A percentile compares a stretch with the other conserved stretches of the same genome.
phyloP scores from a whole-genome alignment of 53 echinoderm and acorn worm species.

The Holothuria leucospilota region DNA sequence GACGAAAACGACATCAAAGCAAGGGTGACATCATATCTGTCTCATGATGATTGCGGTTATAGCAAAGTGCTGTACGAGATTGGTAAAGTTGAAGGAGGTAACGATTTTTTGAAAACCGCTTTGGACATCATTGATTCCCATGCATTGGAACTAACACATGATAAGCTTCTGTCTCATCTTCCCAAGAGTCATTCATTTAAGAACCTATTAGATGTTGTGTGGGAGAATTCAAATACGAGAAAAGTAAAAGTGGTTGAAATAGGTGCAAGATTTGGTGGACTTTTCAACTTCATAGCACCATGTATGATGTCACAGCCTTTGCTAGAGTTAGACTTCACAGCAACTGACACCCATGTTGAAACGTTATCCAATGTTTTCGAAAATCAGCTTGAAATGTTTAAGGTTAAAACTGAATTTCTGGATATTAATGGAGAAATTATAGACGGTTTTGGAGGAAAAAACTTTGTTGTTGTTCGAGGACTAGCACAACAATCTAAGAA shows the following conservation, averaged over 20 bases:
- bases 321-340: neutral
- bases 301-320: neutral
- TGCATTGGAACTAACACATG: neutral
- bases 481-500: neutral
- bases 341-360: neutral
- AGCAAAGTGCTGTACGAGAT: constrained; percentile 45
- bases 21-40: constrained; percentile 19
- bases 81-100: constrained; percentile 33
- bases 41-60: too few relatives aligned
- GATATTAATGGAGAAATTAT: neutral
- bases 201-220: neutral
- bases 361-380: neutral
- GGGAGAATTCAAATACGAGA: neutral
- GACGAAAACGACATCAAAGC: too few relatives aligned
- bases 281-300: neutral
- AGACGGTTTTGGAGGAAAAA: constrained; percentile 41
- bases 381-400: neutral
- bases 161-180: constrained; percentile 66
- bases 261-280: neutral
- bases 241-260: neutral
- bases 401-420: neutral
- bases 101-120: constrained; percentile 3
- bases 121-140: constrained; percentile 17
- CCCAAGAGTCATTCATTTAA: constrained; percentile 50
- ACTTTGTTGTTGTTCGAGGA: neutral